Percentiles rank a stretch among this genome's conserved stretches.
phyloP scores from a whole-genome alignment of 2,888 invertebrate species.

The Cephus nigrinus region DNA sequence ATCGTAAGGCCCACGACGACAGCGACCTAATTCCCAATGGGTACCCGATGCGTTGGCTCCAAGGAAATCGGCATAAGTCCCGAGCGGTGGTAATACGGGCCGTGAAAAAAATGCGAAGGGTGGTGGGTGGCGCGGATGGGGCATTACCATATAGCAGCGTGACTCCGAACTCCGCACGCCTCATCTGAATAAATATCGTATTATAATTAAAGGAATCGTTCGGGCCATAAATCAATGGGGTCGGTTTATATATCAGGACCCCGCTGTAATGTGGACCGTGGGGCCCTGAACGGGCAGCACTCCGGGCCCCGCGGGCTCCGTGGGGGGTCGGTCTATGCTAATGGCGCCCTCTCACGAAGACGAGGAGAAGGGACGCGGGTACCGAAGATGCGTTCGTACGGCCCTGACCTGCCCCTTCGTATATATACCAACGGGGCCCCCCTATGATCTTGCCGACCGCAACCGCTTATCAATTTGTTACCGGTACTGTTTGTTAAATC shows the following conservation, averaged over 20 bases:
- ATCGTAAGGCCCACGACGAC: background rate
- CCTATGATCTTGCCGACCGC: slow-evolving; percentile 62
- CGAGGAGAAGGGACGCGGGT: slow-evolving; percentile 17
- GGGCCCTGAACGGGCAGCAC: slow-evolving; percentile 30
- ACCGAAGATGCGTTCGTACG: slow-evolving; percentile 37
- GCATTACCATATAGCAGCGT: slow-evolving; percentile 64
- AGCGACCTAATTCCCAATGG: background rate
- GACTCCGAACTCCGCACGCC: slow-evolving; percentile 57
- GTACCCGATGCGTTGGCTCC: background rate
- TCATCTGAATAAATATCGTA: slow-evolving; percentile 67
- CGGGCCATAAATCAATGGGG: slow-evolving; percentile 63
- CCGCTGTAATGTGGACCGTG: slow-evolving; percentile 58
- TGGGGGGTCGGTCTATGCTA: slow-evolving; percentile 65
- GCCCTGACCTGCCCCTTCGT: slow-evolving; percentile 53
- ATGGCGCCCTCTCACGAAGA: slow-evolving; percentile 64
- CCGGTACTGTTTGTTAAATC: slow-evolving; percentile 61
- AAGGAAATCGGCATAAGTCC: background rate
- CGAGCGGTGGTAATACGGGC: background rate
- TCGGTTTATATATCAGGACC: slow-evolving; percentile 64
- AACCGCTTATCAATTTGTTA: slow-evolving; percentile 66
- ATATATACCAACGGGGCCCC: slow-evolving; percentile 14
- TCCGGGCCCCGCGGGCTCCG: slow-evolving; percentile 51
- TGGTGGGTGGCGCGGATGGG: slow-evolving; percentile 27
- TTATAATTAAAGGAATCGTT: slow-evolving; percentile 66
- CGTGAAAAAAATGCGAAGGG: background rate